Percentiles rank a stretch among this genome's conserved stretches.
These are phyloP conservation scores for Mesembrinibis cayennensis DNA, from an alignment of 2,113 vertebrate species.

Conservation along the genomic window DNA sequence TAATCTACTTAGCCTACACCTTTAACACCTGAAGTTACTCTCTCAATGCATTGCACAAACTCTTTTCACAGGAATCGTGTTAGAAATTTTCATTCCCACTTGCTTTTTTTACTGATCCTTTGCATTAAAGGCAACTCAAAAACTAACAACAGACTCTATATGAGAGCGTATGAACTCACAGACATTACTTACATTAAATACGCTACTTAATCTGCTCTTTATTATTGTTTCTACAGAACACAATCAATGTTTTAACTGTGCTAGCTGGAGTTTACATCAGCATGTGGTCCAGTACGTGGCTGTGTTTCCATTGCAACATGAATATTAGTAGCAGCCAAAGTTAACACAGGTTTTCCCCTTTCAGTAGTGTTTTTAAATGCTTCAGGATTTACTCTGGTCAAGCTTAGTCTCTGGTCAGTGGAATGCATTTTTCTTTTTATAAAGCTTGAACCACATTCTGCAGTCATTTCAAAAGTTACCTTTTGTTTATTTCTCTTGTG, in stretches of 20 bases:
- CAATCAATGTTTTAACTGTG: background rate
- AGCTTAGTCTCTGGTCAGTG: background rate
- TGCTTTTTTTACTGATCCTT: background rate
- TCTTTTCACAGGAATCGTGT: background rate
- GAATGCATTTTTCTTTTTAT: background rate
- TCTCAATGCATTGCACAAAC: background rate
- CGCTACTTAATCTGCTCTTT: background rate
- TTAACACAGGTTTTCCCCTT: background rate
- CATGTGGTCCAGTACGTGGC: background rate
- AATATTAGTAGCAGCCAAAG: background rate
- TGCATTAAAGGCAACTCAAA: background rate
- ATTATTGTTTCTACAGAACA: background rate
- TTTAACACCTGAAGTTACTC: background rate
- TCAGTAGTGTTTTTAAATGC: background rate
- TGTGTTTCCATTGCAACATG: background rate
- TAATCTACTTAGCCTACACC: background rate
- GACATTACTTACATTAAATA: background rate
- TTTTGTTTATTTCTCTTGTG: background rate
- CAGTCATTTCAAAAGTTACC: background rate
- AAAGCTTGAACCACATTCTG: background rate
- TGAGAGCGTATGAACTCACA: background rate
- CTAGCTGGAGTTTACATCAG: background rate
- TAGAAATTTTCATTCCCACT: background rate
- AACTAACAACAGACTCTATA: background rate
- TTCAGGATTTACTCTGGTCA: background rate